Percentiles rank a stretch among this genome's conserved stretches.
These are phyloP conservation scores for Diglossa brunneiventris DNA, from an alignment of 2,113 vertebrate species.

Conservation along the genomic window DNA sequence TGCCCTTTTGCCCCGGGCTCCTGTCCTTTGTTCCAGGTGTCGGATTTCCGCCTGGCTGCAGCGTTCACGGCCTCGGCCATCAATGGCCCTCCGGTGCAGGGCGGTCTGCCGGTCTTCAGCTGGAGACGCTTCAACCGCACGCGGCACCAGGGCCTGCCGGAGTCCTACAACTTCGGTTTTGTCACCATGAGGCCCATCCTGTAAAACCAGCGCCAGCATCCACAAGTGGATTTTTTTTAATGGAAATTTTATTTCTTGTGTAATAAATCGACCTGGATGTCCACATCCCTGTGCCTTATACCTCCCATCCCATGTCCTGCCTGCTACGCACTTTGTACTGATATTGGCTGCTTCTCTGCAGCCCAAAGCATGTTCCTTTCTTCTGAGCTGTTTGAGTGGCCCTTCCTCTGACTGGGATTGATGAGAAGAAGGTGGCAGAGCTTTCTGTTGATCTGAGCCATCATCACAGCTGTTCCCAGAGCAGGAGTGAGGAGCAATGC, in stretches of 20 bases:
- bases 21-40: constrained; percentile 73
- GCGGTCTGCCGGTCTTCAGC: constrained; percentile 79
- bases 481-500: background rate
- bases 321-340: background rate
- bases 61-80: constrained; percentile 79
- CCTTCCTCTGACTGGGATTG: background rate
- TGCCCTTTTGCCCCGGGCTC: background rate
- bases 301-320: background rate
- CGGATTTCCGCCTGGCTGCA: constrained; percentile 81
- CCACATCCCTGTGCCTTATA: background rate
- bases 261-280: constrained; percentile 52
- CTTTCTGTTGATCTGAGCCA: background rate
- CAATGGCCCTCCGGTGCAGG: constrained; percentile 86
- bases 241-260: constrained; percentile 18
- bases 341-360: rapidly evolving
- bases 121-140: constrained; percentile 84
- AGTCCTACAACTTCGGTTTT: constrained; percentile 83
- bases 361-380: background rate
- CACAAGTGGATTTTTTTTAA: background rate
- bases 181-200: constrained; percentile 82
- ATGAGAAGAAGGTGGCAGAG: background rate
- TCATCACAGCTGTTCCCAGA: background rate
- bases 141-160: constrained; percentile 82
- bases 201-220: constrained; percentile 9
- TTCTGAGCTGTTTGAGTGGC: background rate